Conservation (phyloP, 2,797 vertebrate genomes). For the Periophthalmus magnuspinnatus region DNA sequence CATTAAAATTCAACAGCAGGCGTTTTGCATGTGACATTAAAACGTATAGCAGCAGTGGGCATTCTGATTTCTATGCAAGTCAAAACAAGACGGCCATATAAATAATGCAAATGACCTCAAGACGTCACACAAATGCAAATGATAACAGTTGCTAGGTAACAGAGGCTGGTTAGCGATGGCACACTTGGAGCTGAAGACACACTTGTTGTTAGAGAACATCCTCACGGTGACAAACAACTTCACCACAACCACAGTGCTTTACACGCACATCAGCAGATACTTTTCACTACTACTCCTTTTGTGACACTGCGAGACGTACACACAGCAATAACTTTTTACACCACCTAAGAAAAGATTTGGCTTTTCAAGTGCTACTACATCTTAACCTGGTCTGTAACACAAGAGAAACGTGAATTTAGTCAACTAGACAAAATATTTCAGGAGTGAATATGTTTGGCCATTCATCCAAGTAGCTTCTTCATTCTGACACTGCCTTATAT, state of each 20-base stretch:
- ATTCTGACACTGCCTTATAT: no score
- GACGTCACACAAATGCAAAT: conserved; percentile 55
- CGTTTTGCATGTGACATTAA: conserved; percentile 14
- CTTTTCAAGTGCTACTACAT: not conserved
- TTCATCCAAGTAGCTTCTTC: no score
- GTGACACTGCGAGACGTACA: not conserved
- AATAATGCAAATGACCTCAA: conserved; percentile 67
- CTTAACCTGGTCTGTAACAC: not conserved
- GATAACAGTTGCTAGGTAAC: conserved; percentile 65
- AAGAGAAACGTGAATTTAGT: no score
- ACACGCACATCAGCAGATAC: not conserved
- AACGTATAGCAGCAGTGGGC: conserved; percentile 7
- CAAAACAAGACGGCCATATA: conserved; percentile 51
- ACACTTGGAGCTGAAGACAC: conserved; percentile 43
- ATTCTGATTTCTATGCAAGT: conserved; percentile 47
- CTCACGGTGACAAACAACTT: conserved; percentile 49
- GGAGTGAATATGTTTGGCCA: no score
- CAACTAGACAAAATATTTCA: no score
- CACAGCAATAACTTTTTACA: not conserved
- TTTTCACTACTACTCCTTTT: not conserved
- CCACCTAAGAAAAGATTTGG: not conserved
- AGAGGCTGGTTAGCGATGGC: conserved; percentile 47
- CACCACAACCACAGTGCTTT: not conserved
- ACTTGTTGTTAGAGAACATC: conserved; percentile 42
- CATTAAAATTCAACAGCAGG: not conserved